These are phyloP conservation scores for Drosophila koepferae DNA, from an alignment of 2,888 invertebrate species.

Conservation along the genomic window DNA sequence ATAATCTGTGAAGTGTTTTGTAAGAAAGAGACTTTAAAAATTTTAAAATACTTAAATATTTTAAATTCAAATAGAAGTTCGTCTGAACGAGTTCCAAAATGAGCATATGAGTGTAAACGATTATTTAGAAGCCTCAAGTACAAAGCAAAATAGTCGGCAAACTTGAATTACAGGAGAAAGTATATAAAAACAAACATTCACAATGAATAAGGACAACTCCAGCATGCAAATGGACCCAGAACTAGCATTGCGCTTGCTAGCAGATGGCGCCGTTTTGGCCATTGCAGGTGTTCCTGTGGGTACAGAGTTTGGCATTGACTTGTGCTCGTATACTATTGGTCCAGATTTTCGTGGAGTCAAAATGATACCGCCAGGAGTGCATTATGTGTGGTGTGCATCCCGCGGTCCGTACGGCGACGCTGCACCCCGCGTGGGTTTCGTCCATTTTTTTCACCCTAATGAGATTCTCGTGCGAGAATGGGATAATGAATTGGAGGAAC, in stretches of 20 bases:
- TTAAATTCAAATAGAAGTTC: background rate
- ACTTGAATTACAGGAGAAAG: background rate
- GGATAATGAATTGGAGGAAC: slow-evolving; percentile 92
- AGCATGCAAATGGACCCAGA: slow-evolving; percentile 89
- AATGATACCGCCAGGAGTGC: slow-evolving; percentile 99
- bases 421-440: slow-evolving; percentile 93
- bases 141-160: background rate
- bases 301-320: slow-evolving; percentile 97
- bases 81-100: slow-evolving; percentile 15
- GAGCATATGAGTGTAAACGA: slow-evolving; percentile 10
- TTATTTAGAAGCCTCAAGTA: background rate
- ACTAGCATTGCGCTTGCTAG: slow-evolving; percentile 90
- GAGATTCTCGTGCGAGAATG: slow-evolving; percentile 96
- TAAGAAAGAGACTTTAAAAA: background rate
- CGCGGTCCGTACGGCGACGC: slow-evolving; percentile 87
- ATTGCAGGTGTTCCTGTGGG: slow-evolving; percentile 94
- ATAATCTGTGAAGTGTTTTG: background rate
- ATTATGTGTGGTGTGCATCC: slow-evolving; percentile 93
- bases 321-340: slow-evolving; percentile 95
- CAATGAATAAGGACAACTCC: slow-evolving; percentile 74
- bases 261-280: slow-evolving; percentile 93
- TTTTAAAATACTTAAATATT: background rate
- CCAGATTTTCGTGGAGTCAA: slow-evolving; percentile 96
- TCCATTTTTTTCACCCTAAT: slow-evolving; percentile 92
- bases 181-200: slow-evolving; percentile 1